Evolutionary conservation across 2,797 vertebrate genomes (phyloP).

Genomic region (Mus spretus): DNA sequence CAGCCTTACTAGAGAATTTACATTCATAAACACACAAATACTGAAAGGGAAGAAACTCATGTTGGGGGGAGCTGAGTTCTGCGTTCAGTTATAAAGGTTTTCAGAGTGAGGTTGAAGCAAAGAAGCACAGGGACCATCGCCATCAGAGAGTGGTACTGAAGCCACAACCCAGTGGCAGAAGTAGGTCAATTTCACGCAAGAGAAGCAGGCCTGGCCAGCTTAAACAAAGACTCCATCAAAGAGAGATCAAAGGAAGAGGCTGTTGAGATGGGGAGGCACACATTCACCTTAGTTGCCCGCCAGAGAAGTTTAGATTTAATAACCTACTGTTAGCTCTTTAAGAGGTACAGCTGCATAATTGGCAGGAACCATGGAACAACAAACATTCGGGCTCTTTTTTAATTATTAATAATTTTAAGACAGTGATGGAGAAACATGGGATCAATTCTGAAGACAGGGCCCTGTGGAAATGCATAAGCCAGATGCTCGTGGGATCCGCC

Average conservation of each 20-base stretch:
- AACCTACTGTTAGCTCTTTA: background rate
- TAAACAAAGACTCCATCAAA: slow-evolving; percentile 15
- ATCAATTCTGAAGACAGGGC: background rate
- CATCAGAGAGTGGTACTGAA: background rate
- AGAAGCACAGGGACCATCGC: background rate
- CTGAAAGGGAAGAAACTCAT: background rate
- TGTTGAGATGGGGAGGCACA: background rate
- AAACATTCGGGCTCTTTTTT: background rate
- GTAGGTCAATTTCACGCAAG: slow-evolving; percentile 23
- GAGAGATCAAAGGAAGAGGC: slow-evolving; percentile 41
- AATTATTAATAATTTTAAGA: slow-evolving; percentile 19
- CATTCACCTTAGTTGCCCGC: background rate
- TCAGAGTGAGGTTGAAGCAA: background rate
- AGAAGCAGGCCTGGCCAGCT: background rate
- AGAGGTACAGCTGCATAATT: background rate
- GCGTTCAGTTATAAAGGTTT: slow-evolving; percentile 28
- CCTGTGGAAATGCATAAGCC: background rate
- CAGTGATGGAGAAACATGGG: background rate
- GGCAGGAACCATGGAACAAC: background rate
- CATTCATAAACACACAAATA: slow-evolving; percentile 25
- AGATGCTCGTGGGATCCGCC: background rate
- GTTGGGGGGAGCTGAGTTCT: background rate
- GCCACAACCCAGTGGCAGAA: background rate
- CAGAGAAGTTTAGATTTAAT: background rate
- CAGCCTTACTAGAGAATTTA: slow-evolving; percentile 63